Evolutionary conservation across 2,888 invertebrate genomes (phyloP), one percentile per base, ranked within the genome.

Genomic region (Eupithecia centaureata): DNA sequence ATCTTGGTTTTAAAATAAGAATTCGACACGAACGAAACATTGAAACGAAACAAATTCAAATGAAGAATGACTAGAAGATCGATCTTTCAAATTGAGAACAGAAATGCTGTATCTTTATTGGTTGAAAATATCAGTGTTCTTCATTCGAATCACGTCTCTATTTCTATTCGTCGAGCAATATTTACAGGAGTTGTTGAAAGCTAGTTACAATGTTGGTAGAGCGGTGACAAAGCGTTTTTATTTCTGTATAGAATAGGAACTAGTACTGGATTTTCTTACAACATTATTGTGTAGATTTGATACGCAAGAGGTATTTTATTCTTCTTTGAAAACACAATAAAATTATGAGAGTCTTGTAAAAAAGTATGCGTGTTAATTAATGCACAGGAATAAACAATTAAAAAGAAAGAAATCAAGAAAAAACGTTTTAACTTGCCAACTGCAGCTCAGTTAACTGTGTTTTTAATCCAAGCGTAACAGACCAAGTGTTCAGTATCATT

Each of bases 201-300:
- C 68, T 54, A 68, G 65, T 62, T 35, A 65, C 68, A 65, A 65
- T 64, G 64, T 52, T 54, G 61, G 28, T 28, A 35, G 54, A 51
- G 62, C 52, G 25, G 59, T 69, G 65, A 72, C 73, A 73, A 69
- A 69, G 57, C 57, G 66, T 66, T 67, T 68, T 38, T 73, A 73
- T 73, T 67, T 70, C 35, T 65, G 59, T 61, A 57, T 66, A 64
- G 56, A 38, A 35, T 5, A n/a, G 51, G 12, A 61, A 42, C 1
- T 35, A 22, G 22, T 42, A 18, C 28, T 32, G 22, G 5, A 5
- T 4, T 47, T 61, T 51, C n/a, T 28, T n/a, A 22, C 12, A 56
- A 33, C 13, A 12, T 51, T 22, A 12, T 22, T 15, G 4, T n/a
- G 5, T 38, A 38, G n/a, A 5, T 15, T 38, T 15, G 0, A 3